These are phyloP conservation scores for Gobio gobio DNA, from an alignment of 2,113 vertebrate genomes.

Conservation along the genomic window DNA sequence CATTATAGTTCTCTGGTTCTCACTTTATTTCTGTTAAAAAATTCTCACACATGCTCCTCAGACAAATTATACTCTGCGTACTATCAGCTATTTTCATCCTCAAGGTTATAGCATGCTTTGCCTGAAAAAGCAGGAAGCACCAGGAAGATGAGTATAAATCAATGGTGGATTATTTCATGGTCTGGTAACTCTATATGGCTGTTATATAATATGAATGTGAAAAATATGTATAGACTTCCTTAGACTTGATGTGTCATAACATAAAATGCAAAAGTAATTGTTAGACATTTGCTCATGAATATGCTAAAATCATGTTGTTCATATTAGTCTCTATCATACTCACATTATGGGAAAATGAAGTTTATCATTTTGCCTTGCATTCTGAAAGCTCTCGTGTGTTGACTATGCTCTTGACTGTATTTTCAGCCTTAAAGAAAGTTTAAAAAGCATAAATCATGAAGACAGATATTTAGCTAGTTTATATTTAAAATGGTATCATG, in stretches of 20 bases:
- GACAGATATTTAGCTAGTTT: constrained; percentile 30
- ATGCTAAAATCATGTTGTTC: background rate
- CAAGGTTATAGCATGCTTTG: constrained; percentile 23
- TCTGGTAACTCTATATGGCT: background rate
- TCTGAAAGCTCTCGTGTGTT: background rate
- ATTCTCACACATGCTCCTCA: constrained; percentile 37
- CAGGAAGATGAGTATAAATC: constrained; percentile 28
- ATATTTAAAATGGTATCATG: constrained; percentile 25
- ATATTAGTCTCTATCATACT: background rate
- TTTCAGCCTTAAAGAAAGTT: background rate
- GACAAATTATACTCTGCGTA: constrained; percentile 32
- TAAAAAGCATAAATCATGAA: constrained; percentile 32
- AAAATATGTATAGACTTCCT: constrained; percentile 16
- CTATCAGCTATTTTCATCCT: constrained; percentile 35
- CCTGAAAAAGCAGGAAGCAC: background rate
- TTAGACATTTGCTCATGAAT: constrained; percentile 18
- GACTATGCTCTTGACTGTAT: background rate
- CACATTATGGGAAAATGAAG: background rate
- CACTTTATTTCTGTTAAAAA: constrained; percentile 13
- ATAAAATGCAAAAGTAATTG: constrained; percentile 19
- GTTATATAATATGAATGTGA: constrained; percentile 35
- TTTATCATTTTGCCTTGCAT: background rate
- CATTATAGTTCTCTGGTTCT: background rate
- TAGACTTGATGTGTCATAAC: background rate
- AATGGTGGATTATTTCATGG: constrained; percentile 41